Conservation (phyloP, 2,113 vertebrate species). For the Cryptotis parvus region DNA sequence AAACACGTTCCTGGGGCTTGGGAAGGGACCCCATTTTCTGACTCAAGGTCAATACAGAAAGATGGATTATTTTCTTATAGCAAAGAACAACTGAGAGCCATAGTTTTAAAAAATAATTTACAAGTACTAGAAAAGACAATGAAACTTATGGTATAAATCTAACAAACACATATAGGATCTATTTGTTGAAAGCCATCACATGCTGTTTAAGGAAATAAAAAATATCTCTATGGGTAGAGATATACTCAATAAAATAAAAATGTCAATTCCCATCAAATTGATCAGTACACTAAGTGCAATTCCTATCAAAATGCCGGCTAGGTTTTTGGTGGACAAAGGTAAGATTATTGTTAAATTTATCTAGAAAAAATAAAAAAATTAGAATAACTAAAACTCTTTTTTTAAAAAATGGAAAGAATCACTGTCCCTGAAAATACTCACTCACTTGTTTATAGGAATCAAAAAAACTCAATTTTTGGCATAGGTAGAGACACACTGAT, state of each 20-base stretch:
- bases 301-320: neutral
- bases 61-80: neutral
- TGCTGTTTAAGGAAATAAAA: neutral
- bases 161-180: neutral
- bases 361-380: neutral
- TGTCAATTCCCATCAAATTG: neutral
- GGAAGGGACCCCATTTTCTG: neutral
- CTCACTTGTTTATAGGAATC: neutral
- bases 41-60: neutral
- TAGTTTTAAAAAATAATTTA: neutral
- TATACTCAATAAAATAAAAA: neutral
- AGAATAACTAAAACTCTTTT: neutral
- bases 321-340: neutral
- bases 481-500: neutral
- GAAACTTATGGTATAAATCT: neutral
- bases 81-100: neutral
- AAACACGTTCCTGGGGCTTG: no score
- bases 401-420: neutral
- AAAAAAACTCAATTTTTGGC: neutral
- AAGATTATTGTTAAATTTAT: neutral
- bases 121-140: neutral
- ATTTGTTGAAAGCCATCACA: neutral
- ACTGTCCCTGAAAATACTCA: neutral
- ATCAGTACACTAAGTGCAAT: neutral
- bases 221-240: neutral